A percentile compares a stretch with the other conserved stretches of the same genome.
Evolutionary conservation across 2,113 vertebrate genomes (phyloP).

Genomic region (Dryoscopus gambensis): DNA sequence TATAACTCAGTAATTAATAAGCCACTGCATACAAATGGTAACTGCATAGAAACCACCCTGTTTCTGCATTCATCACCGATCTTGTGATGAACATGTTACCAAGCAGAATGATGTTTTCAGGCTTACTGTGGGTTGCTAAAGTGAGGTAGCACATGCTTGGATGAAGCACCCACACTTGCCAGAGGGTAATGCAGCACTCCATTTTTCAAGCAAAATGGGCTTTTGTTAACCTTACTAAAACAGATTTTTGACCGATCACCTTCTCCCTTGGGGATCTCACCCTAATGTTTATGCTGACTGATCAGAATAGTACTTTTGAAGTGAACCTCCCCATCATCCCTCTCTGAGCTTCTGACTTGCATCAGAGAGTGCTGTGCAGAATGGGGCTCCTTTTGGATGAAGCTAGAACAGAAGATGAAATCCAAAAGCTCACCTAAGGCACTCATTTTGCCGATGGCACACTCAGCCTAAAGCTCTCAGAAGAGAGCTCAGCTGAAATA

Average conservation of each 20-base stretch:
- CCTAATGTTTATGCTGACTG: neutral
- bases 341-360: neutral
- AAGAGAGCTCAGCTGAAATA: neutral
- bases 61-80: neutral
- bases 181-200: neutral
- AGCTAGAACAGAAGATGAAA: neutral
- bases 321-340: neutral
- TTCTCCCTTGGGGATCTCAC: neutral
- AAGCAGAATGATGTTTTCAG: neutral
- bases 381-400: neutral
- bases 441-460: neutral
- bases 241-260: neutral
- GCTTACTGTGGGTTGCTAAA: neutral
- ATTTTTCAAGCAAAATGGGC: neutral
- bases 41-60: neutral
- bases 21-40: neutral
- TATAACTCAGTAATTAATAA: neutral
- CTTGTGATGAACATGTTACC: neutral
- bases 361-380: neutral
- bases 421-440: neutral
- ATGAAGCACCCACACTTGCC: neutral
- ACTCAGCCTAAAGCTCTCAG: neutral
- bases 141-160: neutral
- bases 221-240: neutral
- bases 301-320: neutral